Conservation (phyloP, 1,140 invertebrate species). For the Drosophila insularis region DNA sequence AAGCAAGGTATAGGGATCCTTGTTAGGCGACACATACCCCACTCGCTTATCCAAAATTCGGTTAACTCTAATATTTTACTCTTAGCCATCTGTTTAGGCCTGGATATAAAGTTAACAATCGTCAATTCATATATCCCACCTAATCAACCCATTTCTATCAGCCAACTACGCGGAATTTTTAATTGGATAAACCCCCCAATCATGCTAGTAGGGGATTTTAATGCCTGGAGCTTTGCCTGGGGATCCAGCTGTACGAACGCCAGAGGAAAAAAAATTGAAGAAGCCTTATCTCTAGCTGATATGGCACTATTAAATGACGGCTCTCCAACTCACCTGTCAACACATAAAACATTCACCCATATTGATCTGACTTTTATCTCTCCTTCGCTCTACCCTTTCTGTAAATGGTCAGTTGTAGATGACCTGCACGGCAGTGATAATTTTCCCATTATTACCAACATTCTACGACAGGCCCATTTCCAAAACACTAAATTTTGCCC, state of each 20-base stretch:
- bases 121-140: conserved; percentile 25
- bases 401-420: conserved; percentile 18
- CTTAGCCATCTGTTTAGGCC: not conserved
- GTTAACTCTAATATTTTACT: not conserved
- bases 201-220: conserved; percentile 25
- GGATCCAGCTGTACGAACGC: conserved; percentile 12
- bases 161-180: too few species aligned
- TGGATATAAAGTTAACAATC: not conserved
- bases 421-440: conserved; percentile 23
- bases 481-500: conserved; percentile 11
- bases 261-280: conserved; percentile 23
- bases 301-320: conserved; percentile 15
- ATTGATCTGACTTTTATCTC: conserved; percentile 22
- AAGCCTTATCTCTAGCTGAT: conserved; percentile 10
- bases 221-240: conserved; percentile 26
- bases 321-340: conserved; percentile 17
- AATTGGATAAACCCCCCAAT: conserved; percentile 22
- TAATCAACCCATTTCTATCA: not conserved
- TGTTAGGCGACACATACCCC: conserved; percentile 13
- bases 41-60: not conserved
- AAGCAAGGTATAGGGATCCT: conserved; percentile 26
- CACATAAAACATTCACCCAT: conserved; percentile 25
- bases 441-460: conserved; percentile 20
- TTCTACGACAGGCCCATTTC: not conserved
- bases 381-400: conserved; percentile 5